Conservation (phyloP, 2,113 vertebrate genomes). For the Urocynchramus pylzowi region DNA sequence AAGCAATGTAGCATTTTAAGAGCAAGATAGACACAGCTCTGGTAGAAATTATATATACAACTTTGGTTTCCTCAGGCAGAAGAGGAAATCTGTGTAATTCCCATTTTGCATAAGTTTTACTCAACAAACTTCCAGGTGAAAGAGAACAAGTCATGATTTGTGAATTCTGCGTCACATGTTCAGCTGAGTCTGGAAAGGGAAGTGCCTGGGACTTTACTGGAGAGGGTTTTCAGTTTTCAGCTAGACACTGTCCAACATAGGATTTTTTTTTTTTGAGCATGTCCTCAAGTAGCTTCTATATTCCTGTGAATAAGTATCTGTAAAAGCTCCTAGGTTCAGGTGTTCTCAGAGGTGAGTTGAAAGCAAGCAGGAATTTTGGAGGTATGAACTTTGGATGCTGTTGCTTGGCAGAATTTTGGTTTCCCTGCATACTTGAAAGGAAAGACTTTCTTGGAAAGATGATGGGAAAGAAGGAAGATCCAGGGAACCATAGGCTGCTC, state of each 20-base stretch:
- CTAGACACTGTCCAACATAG: not conserved
- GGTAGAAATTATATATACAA: not conserved
- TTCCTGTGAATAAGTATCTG: not conserved
- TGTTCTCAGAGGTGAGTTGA: not conserved
- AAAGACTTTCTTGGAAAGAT: not conserved
- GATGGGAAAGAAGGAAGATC: not conserved
- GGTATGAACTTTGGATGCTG: not conserved
- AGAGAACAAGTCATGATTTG: not conserved
- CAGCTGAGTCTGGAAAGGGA: not conserved
- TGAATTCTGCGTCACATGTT: not conserved
- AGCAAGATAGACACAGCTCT: not conserved
- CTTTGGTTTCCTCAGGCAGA: not conserved
- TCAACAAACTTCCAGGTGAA: not conserved
- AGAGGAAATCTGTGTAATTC: not conserved
- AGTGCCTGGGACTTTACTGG: not conserved
- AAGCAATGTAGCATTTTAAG: not conserved
- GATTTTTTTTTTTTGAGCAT: rapidly evolving
- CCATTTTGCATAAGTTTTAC: not conserved
- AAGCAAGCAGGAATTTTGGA: not conserved
- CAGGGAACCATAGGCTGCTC: not conserved
- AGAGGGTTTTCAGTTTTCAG: not conserved
- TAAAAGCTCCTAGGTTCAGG: not conserved
- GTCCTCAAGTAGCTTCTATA: not conserved
- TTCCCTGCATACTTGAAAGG: not conserved
- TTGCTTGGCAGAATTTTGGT: not conserved